Base-by-base conservation (phyloP, 2,113 vertebrate genomes). In the Peromyscus maniculatus region DNA sequence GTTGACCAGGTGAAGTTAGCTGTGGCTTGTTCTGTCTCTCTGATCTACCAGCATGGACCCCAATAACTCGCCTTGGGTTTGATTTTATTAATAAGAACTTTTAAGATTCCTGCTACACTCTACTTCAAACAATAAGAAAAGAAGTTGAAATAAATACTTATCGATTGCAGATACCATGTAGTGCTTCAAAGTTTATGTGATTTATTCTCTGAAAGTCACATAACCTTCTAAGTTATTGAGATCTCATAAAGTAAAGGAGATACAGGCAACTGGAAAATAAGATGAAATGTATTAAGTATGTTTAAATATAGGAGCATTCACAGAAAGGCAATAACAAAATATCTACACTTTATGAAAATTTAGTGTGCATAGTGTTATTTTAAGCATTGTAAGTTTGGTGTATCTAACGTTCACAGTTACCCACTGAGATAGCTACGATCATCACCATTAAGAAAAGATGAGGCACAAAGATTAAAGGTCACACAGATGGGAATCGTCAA, bases 141-240 rank as follows among this genome's bases (percentile, higher is more conserved):
- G 82, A 72, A 87, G 2, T 52, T 94, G 7, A 90, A 91, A 94
- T 80, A 91, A 96, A 55, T 52, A 49, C 49, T 57, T 82, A 84
- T 69, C 39, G 21, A 75, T 59, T 72, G 9, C 16, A 69, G 21
- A 88, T 80, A 26, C 28, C 55, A 75, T 57, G 75, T 24, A 21
- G 79, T 69, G 66, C 5, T 31, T 93, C 57, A 62, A 0, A 77
- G 10, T 89, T 89, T 75, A 75, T 86, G 55, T 43, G 67, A 71
- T 9, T 69, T 89, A 64, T 31, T 22, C 7, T 96, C 82, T 77
- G 39, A 39, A 43, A 43, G 22, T 28, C 39, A 83, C 36, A 39
- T 26, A 26, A 62, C 57, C 57, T 66, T 0, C 7, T 74, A 33
- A 17, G 39, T 86, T 55, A 69, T 52, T 71, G 78, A 88, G 78